phyloP scores from a whole-genome alignment of 1,140 invertebrate species.

The Drosophila serrata region DNA sequence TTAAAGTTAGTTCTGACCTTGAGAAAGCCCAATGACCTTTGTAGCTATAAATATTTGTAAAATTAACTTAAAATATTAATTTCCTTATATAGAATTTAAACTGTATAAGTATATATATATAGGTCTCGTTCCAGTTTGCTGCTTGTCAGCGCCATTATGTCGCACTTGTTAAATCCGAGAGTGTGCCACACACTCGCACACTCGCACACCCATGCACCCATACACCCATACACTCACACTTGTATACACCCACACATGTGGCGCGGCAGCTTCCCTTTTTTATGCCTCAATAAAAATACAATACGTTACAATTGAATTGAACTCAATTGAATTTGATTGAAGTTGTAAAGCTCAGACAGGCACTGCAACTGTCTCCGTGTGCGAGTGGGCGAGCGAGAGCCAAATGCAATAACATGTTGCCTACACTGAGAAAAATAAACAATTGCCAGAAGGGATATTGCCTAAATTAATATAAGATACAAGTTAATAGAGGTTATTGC shows the following conservation, averaged over 20 bases:
- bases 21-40: no score
- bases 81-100: neutral
- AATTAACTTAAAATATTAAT: neutral
- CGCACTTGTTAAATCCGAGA: slow-evolving; percentile 76
- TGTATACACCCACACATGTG: slow-evolving; percentile 23
- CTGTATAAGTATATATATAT: neutral
- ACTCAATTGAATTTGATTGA: slow-evolving; percentile 84
- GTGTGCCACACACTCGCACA: slow-evolving; percentile 36
- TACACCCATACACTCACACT: neutral
- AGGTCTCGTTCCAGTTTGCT: slow-evolving; percentile 42
- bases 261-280: slow-evolving; percentile 65
- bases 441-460: neutral
- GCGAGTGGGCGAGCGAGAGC: slow-evolving; percentile 22
- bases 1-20: fast-evolving
- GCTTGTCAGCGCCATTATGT: slow-evolving; percentile 79
- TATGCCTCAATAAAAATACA: slow-evolving; percentile 84
- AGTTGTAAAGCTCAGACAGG: slow-evolving; percentile 80
- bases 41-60: neutral
- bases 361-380: slow-evolving; percentile 41
- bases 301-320: slow-evolving; percentile 84
- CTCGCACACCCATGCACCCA: slow-evolving; percentile 3
- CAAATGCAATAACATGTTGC: slow-evolving; percentile 73
- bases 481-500: neutral
- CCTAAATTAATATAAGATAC: neutral
- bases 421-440: slow-evolving; percentile 1